These are phyloP conservation scores for Huso huso DNA, from an alignment of 2,797 vertebrate species.

Conservation along the genomic window DNA sequence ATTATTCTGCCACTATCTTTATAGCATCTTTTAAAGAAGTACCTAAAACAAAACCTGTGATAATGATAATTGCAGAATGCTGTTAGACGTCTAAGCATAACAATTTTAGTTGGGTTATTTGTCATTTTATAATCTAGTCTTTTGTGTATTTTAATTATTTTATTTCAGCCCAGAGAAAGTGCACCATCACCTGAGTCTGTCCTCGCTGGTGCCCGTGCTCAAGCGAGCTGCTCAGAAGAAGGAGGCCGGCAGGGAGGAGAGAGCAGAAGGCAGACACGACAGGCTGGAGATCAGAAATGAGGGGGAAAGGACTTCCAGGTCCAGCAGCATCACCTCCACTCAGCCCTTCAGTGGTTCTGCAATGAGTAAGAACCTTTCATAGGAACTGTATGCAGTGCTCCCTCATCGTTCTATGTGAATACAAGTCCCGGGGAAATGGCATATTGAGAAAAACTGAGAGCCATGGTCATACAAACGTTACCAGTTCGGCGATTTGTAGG, in stretches of 20 bases:
- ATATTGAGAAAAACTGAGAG: too few species aligned
- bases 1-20: too few species aligned
- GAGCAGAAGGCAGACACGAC: slow-evolving; percentile 2
- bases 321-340: slow-evolving; percentile 23
- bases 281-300: slow-evolving; percentile 1
- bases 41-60: background rate
- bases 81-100: too few species aligned
- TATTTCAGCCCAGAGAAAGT: slow-evolving; percentile 13
- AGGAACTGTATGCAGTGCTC: too few species aligned
- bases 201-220: slow-evolving; percentile 19
- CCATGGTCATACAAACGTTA: too few species aligned
- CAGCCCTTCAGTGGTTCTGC: slow-evolving; percentile 14
- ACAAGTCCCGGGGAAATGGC: too few species aligned
- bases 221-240: slow-evolving; percentile 16
- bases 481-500: too few species aligned
- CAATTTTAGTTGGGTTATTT: background rate
- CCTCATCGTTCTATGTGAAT: too few species aligned
- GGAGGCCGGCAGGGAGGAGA: slow-evolving; percentile 14
- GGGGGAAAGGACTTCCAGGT: slow-evolving; percentile 17
- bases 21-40: too few species aligned
- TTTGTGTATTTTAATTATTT: background rate
- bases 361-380: slow-evolving; percentile 11
- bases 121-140: background rate
- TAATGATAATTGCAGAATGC: background rate
- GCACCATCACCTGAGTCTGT: slow-evolving; percentile 18